Evolutionary conservation across 2,113 vertebrate species (phyloP).

Genomic region (Isichthys henryi): DNA sequence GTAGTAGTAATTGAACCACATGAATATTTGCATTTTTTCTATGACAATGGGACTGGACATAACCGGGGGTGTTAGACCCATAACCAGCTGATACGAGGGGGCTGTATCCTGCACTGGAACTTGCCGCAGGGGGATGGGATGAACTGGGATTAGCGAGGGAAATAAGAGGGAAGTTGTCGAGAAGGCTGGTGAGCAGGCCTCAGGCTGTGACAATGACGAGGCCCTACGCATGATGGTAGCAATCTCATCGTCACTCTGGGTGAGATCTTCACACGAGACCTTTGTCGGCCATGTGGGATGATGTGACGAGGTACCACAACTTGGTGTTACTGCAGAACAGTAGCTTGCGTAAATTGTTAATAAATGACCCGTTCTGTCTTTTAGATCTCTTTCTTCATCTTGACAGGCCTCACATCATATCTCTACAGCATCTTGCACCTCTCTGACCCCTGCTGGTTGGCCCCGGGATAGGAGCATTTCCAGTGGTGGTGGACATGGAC

Average conservation of each 20-base stretch:
- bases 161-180: too few relatives aligned
- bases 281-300: too few relatives aligned
- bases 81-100: neutral
- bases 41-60: neutral
- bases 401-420: neutral
- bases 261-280: neutral
- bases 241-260: neutral
- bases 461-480: neutral
- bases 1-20: neutral
- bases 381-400: neutral
- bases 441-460: neutral
- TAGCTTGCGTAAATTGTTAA: neutral
- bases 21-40: constrained; percentile 1
- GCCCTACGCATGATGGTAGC: neutral
- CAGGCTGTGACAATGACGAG: neutral
- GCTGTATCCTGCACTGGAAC: neutral
- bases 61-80: neutral
- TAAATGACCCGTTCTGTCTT: neutral
- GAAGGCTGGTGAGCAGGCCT: too few relatives aligned
- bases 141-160: neutral
- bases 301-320: neutral
- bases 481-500: neutral
- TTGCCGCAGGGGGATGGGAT: neutral
- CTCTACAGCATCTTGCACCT: neutral
- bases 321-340: neutral